Evolutionary conservation across 2,797 vertebrate genomes (phyloP).

Genomic region (Chelidonichthys spinosus): DNA sequence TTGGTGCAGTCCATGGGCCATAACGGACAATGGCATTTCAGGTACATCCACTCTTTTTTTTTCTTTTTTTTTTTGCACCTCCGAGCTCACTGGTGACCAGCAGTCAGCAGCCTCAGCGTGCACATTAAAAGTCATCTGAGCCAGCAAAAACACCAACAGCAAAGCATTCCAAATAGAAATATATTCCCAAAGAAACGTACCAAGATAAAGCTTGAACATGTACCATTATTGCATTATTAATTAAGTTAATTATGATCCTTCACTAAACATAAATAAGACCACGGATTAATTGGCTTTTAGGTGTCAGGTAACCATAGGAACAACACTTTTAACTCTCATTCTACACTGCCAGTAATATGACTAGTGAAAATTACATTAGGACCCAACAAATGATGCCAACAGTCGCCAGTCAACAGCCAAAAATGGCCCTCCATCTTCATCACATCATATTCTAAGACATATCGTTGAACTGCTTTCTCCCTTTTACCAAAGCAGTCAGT

Average conservation of each 20-base stretch:
- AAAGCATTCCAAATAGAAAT: constrained; percentile 7
- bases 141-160: constrained; percentile 24
- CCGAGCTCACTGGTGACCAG: constrained; percentile 50
- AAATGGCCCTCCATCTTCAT: too few relatives aligned
- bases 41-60: constrained; percentile 44
- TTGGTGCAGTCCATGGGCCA: constrained; percentile 51
- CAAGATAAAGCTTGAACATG: constrained; percentile 10
- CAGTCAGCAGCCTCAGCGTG: constrained; percentile 37
- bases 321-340: background rate
- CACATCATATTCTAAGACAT: too few relatives aligned
- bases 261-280: background rate
- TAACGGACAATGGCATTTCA: constrained; percentile 45
- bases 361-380: background rate
- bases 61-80: constrained; percentile 3
- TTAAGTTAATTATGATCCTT: constrained; percentile 6
- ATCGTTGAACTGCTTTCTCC: too few relatives aligned
- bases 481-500: background rate
- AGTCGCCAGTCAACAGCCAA: too few relatives aligned
- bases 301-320: constrained; percentile 9
- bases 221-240: constrained; percentile 14
- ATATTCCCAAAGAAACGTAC: constrained; percentile 16
- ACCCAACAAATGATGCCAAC: too few relatives aligned
- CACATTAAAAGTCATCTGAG: constrained; percentile 52
- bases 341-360: background rate
- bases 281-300: background rate